These are phyloP conservation scores for Sycophila sp. DNA, from an alignment of 1,140 invertebrate species.

Conservation along the genomic window DNA sequence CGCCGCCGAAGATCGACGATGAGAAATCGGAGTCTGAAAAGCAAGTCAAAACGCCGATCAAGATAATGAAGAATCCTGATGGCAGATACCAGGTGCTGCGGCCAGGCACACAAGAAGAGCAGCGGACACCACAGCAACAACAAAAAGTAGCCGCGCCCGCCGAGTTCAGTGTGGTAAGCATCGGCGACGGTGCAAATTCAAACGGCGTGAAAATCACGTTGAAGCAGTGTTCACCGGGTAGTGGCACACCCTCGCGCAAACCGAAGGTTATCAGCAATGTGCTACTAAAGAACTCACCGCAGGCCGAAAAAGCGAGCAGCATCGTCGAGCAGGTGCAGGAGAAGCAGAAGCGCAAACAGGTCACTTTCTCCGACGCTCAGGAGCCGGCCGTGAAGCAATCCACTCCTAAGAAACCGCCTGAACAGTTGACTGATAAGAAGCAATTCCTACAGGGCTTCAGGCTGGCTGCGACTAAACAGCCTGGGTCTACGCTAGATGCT, in stretches of 20 bases:
- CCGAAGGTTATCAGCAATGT: constrained; percentile 58
- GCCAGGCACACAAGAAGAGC: neutral
- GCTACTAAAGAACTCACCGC: constrained; percentile 33
- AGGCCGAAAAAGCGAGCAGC: neutral
- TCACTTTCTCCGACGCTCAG: constrained; percentile 49
- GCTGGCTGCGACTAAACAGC: constrained; percentile 50
- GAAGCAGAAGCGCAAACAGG: constrained; percentile 54
- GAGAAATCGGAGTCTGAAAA: constrained; percentile 30
- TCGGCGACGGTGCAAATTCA: constrained; percentile 53
- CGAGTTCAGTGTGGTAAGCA: constrained; percentile 56
- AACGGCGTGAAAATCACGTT: constrained; percentile 59
- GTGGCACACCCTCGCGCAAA: constrained; percentile 43
- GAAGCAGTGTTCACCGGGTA: constrained; percentile 54
- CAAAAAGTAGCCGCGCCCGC: neutral
- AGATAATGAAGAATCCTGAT: constrained; percentile 58
- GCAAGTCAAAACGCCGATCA: constrained; percentile 57
- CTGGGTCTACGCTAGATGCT: too few species aligned
- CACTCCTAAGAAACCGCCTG: constrained; percentile 44
- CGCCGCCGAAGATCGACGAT: neutral
- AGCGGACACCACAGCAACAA: neutral
- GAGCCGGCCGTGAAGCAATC: too few species aligned
- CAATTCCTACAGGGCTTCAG: constrained; percentile 57
- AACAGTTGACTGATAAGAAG: constrained; percentile 55
- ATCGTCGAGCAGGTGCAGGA: constrained; percentile 40
- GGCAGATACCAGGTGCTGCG: constrained; percentile 56